Percentiles rank a stretch among this genome's conserved stretches.
phyloP scores from a whole-genome alignment of 2,888 invertebrate species.

The Trichacis sp. region DNA sequence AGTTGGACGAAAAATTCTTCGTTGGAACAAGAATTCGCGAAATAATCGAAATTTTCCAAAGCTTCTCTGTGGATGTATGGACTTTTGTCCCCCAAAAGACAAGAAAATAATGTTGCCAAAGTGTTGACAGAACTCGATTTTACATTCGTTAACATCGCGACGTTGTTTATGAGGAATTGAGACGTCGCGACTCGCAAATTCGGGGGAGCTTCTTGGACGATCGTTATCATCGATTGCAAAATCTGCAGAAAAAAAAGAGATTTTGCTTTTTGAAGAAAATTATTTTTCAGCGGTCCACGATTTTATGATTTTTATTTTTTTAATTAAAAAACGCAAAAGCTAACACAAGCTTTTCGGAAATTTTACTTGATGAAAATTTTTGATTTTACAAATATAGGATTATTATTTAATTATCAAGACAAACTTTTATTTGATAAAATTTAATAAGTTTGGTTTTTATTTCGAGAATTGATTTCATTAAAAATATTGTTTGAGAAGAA shows the following conservation, averaged over 20 bases:
- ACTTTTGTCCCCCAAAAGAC: conserved; percentile 51
- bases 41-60: conserved; percentile 57
- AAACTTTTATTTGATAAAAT: too few species aligned
- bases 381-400: too few species aligned
- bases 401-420: too few species aligned
- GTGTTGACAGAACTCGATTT: conserved; percentile 18
- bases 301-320: too few species aligned
- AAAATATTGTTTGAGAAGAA: too few species aligned
- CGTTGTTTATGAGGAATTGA: conserved; percentile 47
- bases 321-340: too few species aligned
- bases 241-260: conserved; percentile 44
- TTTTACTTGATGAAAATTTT: too few species aligned
- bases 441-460: too few species aligned
- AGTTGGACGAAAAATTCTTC: conserved; percentile 50
- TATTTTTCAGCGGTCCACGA: too few species aligned
- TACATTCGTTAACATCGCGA: neutral
- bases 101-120: conserved; percentile 52
- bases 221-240: conserved; percentile 41
- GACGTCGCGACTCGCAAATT: conserved; percentile 46
- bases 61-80: conserved; percentile 57
- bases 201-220: conserved; percentile 35
- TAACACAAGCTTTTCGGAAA: too few species aligned
- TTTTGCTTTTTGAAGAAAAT: neutral
- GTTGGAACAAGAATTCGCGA: conserved; percentile 51
- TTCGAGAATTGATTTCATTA: too few species aligned